phyloP scores from a whole-genome alignment of 1,140 invertebrate genomes.

The Solenopsis fugax region DNA sequence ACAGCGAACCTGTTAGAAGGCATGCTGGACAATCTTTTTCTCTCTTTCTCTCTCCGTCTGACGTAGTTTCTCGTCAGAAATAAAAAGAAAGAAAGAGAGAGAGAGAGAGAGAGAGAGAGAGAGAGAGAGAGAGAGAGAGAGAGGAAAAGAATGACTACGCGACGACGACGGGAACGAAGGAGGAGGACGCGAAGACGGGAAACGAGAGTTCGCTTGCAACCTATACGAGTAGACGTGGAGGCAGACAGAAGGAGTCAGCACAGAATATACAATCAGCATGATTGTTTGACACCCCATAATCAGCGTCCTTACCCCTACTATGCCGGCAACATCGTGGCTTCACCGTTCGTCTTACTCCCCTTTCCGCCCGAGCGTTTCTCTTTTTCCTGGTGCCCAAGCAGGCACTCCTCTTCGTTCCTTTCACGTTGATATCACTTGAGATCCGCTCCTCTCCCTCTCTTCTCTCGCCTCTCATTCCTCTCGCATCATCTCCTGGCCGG shows the following conservation, averaged over 20 bases:
- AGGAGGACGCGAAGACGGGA: conserved; percentile 53
- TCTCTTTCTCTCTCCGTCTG: conserved; percentile 2
- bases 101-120: conserved; percentile 21
- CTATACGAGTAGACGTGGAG: conserved; percentile 70
- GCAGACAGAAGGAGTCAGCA: conserved; percentile 82
- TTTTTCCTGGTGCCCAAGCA: conserved; percentile 38
- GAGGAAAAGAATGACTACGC: conserved; percentile 23
- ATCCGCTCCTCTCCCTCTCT: conserved; percentile 63
- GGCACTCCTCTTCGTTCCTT: conserved; percentile 68
- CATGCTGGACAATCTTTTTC: conserved; percentile 10
- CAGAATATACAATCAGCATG: conserved; percentile 86
- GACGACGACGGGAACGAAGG: conserved; percentile 29
- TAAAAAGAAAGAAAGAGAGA: conserved; percentile 1
- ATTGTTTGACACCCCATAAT: conserved; percentile 88
- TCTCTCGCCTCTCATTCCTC: conserved; percentile 23
- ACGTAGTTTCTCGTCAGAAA: not conserved
- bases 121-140: conserved; percentile 2
- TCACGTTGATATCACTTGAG: conserved; percentile 67
- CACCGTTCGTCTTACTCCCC: conserved; percentile 50
- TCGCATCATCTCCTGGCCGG: conserved; percentile 55
- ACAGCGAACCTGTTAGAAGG: conserved; percentile 36
- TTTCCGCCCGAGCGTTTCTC: conserved; percentile 32
- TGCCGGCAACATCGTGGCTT: conserved; percentile 51
- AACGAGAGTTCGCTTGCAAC: conserved; percentile 68
- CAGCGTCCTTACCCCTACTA: conserved; percentile 83